Evolutionary conservation across 2,888 invertebrate species (phyloP), one percentile per base, ranked within the genome.

Genomic region (Tachina grossa): DNA sequence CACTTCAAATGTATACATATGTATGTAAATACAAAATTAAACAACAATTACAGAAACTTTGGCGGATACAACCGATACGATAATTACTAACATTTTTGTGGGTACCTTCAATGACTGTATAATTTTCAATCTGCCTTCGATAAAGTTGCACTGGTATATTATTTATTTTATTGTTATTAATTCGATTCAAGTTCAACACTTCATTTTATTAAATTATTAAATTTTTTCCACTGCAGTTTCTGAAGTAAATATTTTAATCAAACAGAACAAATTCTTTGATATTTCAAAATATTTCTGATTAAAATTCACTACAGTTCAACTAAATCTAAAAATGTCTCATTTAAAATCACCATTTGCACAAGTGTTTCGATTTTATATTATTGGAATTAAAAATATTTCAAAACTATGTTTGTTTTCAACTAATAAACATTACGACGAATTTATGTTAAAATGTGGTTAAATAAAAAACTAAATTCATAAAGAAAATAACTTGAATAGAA

Each of bases 311-410:
- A n/a, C n/a, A n/a, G n/a, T n/a, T n/a, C n/a, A n/a, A n/a, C n/a
- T n/a, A n/a, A n/a, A n/a, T n/a, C n/a, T n/a, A n/a, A n/a, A n/a
- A n/a, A n/a, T n/a, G n/a, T n/a, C n/a, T n/a, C n/a, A n/a, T n/a
- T n/a, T n/a, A n/a, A n/a, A n/a, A n/a, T n/a, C n/a, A n/a, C n/a
- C n/a, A n/a, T 51, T 57, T 39, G 45, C 22, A 49, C 78, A 83
- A 74, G 47, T 83, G 74, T 79, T 78, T 83, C 39, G 3, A 39
- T 53, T 22, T 57, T 69, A 31, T 10, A 13, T 72, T 10, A 13
- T 72, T 66, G 31, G n/a, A 0, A 55, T 14, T 55, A 10, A n/a
- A 53, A 45, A 43, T 43, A 51, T 55, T 76, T 47, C 41, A 19
- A 49, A 49, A 31, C 14, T 39, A 5, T 53, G 63, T 71, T 75